These are phyloP conservation scores for Danionella cerebrum DNA, from an alignment of 2,113 vertebrate genomes.

Conservation along the genomic window DNA sequence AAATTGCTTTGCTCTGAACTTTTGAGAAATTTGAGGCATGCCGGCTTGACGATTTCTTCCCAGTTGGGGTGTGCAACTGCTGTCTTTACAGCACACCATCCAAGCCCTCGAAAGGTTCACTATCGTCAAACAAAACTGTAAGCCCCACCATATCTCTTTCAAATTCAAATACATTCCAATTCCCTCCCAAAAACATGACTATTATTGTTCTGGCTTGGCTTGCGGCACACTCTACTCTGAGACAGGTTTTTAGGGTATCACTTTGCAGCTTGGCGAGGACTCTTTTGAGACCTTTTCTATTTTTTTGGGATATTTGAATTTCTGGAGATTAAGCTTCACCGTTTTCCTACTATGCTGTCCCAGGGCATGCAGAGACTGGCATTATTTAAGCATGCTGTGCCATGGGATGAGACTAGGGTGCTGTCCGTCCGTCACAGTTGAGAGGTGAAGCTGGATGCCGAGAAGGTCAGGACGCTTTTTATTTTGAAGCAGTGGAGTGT, in stretches of 20 bases:
- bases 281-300: constrained; percentile 1
- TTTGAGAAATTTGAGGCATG: constrained; percentile 6
- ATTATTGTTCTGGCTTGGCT: constrained; percentile 25
- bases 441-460: constrained; percentile 33
- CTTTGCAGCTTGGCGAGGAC: background rate
- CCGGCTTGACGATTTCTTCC: constrained; percentile 18
- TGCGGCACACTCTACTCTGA: constrained; percentile 17
- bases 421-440: constrained; percentile 36
- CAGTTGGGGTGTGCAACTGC: background rate
- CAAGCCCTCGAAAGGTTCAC: background rate
- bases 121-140: constrained; percentile 6
- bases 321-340: constrained; percentile 4
- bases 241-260: constrained; percentile 1
- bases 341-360: constrained; percentile 4
- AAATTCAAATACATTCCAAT: constrained; percentile 33
- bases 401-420: background rate
- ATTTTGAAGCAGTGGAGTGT: constrained; percentile 42
- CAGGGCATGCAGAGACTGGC: background rate
- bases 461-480: constrained; percentile 37
- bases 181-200: constrained; percentile 16
- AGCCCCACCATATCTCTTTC: constrained; percentile 22
- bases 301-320: constrained; percentile 15
- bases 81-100: background rate
- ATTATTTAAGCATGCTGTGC: constrained; percentile 25
- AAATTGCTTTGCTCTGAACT: background rate